Evolutionary conservation across 2,113 vertebrate genomes (phyloP), one percentile per base, ranked within the genome.

Genomic region (Albula glossodonta): DNA sequence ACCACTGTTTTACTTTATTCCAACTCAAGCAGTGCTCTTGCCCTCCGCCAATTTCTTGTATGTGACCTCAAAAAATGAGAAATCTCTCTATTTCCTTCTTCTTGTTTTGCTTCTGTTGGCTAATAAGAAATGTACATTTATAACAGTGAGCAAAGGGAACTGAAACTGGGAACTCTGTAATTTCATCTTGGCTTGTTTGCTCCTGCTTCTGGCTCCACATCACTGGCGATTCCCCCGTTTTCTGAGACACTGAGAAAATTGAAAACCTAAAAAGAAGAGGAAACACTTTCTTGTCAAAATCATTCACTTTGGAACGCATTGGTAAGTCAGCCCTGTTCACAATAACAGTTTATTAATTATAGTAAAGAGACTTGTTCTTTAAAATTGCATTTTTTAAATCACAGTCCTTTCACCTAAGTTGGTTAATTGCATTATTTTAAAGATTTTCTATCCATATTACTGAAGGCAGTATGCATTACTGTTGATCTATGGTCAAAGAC

Each of bases 311-410:
- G 80, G 52, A 81, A n/a, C 74, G 5, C 3, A 7, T 10, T 51
- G 84, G 84, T 81, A 66, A 25, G 78, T 85, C 12, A 78, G 48
- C n/a, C 70, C n/a, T 74, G 70, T 31, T 74, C 70, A 74, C 31
- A 74, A 74, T 74, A 31, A 25, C 5, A 70, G 5, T n/a, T 22
- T 70, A 11, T 1, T 60, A 8, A 15, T 15, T 2, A 60, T 66
- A 41, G 31, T 41, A 41, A 41, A 41, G 31, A 41, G 31, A 41
- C 31, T 41, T 41, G 31, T 41, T 66, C 19, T 66, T 19, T 19
- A 22, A 22, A 66, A 66, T 66, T 8, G 17, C 17, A 66, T 19
- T 66, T 15, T 66, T 22, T 19, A 66, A 66, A 66, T 5, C 12
- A 60, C 3, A 12, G 3, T 66, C 60, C 17, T 10, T 60, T 60